phyloP scores from a whole-genome alignment of 1,140 invertebrate genomes.

The Drosophila eugracilis region DNA sequence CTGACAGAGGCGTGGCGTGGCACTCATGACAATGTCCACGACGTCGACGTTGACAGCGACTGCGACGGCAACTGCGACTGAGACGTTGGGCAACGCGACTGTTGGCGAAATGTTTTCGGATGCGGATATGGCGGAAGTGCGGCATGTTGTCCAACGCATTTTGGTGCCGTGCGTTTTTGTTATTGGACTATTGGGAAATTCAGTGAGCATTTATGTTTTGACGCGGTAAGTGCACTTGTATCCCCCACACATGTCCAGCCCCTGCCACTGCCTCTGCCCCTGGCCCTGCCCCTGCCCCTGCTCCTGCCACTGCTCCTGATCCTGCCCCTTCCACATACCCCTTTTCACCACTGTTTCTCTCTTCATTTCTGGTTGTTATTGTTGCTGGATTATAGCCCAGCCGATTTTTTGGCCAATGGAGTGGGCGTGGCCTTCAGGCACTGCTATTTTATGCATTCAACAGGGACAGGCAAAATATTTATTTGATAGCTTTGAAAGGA shows the following conservation, averaged over 20 bases:
- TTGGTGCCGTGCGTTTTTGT: conserved; percentile 89
- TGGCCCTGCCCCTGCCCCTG: not conserved
- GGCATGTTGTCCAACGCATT: conserved; percentile 87
- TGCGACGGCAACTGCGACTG: conserved; percentile 6
- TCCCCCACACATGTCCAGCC: conserved; percentile 23
- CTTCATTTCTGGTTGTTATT: conserved; percentile 24
- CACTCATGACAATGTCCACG: conserved; percentile 51
- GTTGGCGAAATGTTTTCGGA: conserved; percentile 76
- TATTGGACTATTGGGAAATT: conserved; percentile 90
- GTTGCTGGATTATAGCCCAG: conserved; percentile 66
- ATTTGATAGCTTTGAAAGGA: no score
- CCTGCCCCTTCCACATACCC: no score
- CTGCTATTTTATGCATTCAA: conserved; percentile 72
- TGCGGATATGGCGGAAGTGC: conserved; percentile 81
- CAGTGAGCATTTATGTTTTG: conserved; percentile 90
- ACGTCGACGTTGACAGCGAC: conserved; percentile 23
- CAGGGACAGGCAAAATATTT: no score
- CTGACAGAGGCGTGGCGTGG: conserved; percentile 1
- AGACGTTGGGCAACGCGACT: conserved; percentile 33
- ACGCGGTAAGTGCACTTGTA: conserved; percentile 86
- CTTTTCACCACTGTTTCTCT: no score
- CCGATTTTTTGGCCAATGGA: conserved; percentile 59
- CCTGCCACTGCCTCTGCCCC: no score
- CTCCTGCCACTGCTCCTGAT: no score
- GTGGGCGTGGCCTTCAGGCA: conserved; percentile 54